A percentile compares a stretch with the other conserved stretches of the same genome.
Evolutionary conservation across 2,797 vertebrate species (phyloP).

Genomic region (Trachurus trachurus): DNA sequence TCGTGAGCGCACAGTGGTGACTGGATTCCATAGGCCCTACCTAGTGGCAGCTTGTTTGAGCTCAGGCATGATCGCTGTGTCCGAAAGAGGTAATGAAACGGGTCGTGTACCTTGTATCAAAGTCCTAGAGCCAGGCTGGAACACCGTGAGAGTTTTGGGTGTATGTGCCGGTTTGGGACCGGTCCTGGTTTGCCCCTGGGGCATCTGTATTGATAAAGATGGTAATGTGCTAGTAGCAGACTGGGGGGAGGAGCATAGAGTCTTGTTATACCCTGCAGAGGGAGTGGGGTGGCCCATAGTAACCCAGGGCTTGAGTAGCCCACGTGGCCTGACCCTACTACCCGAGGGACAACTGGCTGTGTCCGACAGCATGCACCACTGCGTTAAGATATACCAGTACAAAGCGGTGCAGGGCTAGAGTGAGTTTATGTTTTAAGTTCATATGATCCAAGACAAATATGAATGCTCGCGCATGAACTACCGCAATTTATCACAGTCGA

Average conservation of each 20-base stretch:
- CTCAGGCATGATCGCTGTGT: constrained; percentile 85
- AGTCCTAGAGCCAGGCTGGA: constrained; percentile 86
- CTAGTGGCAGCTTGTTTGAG: constrained; percentile 82
- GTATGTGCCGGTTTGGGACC: constrained; percentile 84
- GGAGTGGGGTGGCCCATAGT: constrained; percentile 79
- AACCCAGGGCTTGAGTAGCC: constrained; percentile 85
- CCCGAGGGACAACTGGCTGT: constrained; percentile 85
- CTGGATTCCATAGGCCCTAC: constrained; percentile 88
- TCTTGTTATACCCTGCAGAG: constrained; percentile 83
- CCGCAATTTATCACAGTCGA: neutral
- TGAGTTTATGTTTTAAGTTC: constrained; percentile 4
- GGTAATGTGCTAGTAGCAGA: constrained; percentile 87
- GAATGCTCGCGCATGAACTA: neutral
- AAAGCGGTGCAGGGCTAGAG: constrained; percentile 60
- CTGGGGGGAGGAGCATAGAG: constrained; percentile 85
- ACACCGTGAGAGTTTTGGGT: constrained; percentile 84
- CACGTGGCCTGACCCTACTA: constrained; percentile 84
- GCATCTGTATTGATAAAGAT: constrained; percentile 85
- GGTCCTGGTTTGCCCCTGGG: constrained; percentile 87
- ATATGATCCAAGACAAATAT: constrained; percentile 4
- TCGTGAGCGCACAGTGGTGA: constrained; percentile 85
- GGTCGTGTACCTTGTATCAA: constrained; percentile 87
- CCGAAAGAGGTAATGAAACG: constrained; percentile 85
- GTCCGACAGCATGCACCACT: constrained; percentile 90
- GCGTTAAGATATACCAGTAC: constrained; percentile 88